Percentiles rank a stretch among this genome's conserved stretches.
phyloP scores from a whole-genome alignment of 2,797 vertebrate species.

The Pangasius mekongensis region DNA sequence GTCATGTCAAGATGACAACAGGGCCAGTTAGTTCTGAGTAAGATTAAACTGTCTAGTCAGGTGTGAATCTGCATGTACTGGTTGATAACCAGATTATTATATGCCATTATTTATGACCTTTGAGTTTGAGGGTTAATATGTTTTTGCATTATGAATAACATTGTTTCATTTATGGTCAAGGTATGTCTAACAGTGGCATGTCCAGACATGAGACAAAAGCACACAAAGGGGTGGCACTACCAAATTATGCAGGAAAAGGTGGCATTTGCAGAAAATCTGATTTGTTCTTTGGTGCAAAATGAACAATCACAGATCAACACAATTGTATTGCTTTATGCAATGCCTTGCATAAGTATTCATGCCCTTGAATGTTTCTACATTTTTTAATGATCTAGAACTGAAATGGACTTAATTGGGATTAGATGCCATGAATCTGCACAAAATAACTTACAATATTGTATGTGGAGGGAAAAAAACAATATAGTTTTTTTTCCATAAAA shows the following conservation, averaged over 20 bases:
- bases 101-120: not conserved
- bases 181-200: not conserved
- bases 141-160: not conserved
- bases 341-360: not conserved
- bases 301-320: not conserved
- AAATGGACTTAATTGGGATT: not conserved
- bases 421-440: not conserved
- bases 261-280: not conserved
- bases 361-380: not conserved
- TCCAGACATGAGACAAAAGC: not conserved
- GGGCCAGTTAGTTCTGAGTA: slow-evolving; percentile 30
- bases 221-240: not conserved
- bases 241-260: not conserved
- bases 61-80: slow-evolving; percentile 38
- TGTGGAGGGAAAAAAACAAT: not conserved
- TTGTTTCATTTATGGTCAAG: not conserved
- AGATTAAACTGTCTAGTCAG: slow-evolving; percentile 35
- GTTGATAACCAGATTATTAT: slow-evolving; percentile 38
- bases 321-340: not conserved
- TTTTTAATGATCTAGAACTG: not conserved
- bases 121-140: slow-evolving; percentile 1
- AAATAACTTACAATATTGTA: not conserved
- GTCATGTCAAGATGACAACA: slow-evolving; percentile 22
- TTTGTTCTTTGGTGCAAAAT: not conserved
- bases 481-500: not conserved